Evolutionary conservation across 2,113 vertebrate species (phyloP), one percentile per base, ranked within the genome.

Genomic region (Pollachius pollachius): DNA sequence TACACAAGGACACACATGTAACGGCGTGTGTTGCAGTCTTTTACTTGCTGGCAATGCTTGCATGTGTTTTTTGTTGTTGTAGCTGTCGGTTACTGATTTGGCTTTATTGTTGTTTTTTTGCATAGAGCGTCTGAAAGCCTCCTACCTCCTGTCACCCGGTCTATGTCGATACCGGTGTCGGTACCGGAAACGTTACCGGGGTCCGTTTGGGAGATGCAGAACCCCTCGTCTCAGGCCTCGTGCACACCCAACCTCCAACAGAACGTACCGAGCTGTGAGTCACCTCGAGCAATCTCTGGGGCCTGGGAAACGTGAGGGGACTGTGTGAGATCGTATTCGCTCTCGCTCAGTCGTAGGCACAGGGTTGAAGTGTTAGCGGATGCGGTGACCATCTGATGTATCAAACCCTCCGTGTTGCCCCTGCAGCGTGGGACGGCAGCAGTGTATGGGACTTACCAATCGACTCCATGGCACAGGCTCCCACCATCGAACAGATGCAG

Each of bases 401-500:
- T 59, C 17, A 17, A 18, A 8, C 19, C 57, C 16, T 63, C 0
- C 69, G 3, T 78, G 12, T 61, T 72, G 64, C 81, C 76, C 68
- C 61, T 48, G 67, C 77, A 96, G 96, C 95, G 34, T 99, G 97
- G 97, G 97, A 99, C 88, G 94, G 96, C 78, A 92, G 93, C 89
- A 99, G 97, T 65, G 97, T 99, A 25, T 99, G 97, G 97, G 97
- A 99, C 90, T 92, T 99, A 83, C 97, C 97, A 18, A 92, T 97
- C 68, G 97, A 99, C 80, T 91, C 95, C 54, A 73, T 95, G 68
- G 79, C 95, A 79, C 92, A 95, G 81, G 93, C 93, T 81, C 93
- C 96, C 79, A 94, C 96, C 81, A 93, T 97, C 62, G 97, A 99
- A 69, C 97, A 99, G 86, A 95, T 99, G 83, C 96, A 99, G 79